A percentile compares a stretch with the other conserved stretches of the same genome.
Evolutionary conservation across 2,113 vertebrate genomes (phyloP).

Genomic region (Atherinomorus stipes): DNA sequence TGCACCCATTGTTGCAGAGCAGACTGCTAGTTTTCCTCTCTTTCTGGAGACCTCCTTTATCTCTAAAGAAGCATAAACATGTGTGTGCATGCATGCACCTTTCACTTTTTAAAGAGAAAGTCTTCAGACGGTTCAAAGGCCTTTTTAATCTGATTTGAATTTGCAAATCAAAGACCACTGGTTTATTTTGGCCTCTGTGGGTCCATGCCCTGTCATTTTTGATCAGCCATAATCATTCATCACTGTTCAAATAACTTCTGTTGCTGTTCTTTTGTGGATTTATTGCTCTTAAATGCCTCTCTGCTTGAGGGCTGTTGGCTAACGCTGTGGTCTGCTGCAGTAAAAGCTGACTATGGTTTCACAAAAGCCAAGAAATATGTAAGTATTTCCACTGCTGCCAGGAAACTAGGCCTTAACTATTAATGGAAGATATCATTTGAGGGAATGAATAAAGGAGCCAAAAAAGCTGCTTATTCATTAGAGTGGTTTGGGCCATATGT

Average conservation of each 20-base stretch:
- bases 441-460: slow-evolving; percentile 9
- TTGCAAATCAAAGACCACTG: slow-evolving; percentile 32
- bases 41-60: slow-evolving; percentile 23
- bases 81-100: slow-evolving; percentile 9
- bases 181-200: slow-evolving; percentile 48
- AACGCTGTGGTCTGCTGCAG: slow-evolving; percentile 18
- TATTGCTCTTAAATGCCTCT: slow-evolving; percentile 57
- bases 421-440: slow-evolving; percentile 46
- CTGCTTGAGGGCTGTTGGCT: slow-evolving; percentile 35
- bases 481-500: not conserved
- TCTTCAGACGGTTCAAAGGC: slow-evolving; percentile 25
- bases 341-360: slow-evolving; percentile 34
- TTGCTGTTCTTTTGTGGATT: slow-evolving; percentile 33
- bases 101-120: slow-evolving; percentile 6
- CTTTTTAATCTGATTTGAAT: slow-evolving; percentile 28
- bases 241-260: slow-evolving; percentile 36
- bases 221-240: slow-evolving; percentile 51
- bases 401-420: slow-evolving; percentile 43
- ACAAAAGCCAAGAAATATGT: slow-evolving; percentile 38
- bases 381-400: slow-evolving; percentile 29
- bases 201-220: slow-evolving; percentile 43
- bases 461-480: slow-evolving; percentile 17
- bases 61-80: slow-evolving; percentile 1
- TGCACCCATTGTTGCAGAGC: not conserved
- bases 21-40: not conserved